Evolutionary conservation across 2,113 vertebrate genomes (phyloP).

Genomic region (Edolisoma coerulescens): DNA sequence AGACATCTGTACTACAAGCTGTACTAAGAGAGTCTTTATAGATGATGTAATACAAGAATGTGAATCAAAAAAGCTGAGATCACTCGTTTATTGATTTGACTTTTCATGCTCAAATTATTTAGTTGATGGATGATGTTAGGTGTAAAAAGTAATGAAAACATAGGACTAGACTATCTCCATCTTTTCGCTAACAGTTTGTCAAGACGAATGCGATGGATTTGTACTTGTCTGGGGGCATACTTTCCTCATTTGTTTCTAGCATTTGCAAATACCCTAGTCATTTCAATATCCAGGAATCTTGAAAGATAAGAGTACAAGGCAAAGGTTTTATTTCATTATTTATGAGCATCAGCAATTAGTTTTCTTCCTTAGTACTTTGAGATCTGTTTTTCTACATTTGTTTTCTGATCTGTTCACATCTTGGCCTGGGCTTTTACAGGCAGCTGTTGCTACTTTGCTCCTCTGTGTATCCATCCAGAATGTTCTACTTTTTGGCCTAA

Average conservation of each 20-base stretch:
- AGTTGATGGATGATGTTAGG: slow-evolving; percentile 34
- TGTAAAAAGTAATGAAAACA: slow-evolving; percentile 23
- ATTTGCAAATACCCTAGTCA: neutral
- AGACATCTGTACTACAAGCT: slow-evolving; percentile 58
- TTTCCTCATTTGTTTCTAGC: neutral
- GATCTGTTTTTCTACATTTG: neutral
- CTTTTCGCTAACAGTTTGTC: neutral
- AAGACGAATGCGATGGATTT: neutral
- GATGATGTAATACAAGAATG: slow-evolving; percentile 74
- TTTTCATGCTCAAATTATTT: slow-evolving; percentile 78
- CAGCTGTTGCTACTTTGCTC: neutral
- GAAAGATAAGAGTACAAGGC: neutral
- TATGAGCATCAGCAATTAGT: neutral
- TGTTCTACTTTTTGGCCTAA: neutral
- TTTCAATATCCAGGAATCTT: neutral
- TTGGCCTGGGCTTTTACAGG: neutral
- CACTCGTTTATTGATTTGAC: slow-evolving; percentile 81
- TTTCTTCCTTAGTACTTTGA: neutral
- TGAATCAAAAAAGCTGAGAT: slow-evolving; percentile 77
- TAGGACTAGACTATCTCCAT: neutral
- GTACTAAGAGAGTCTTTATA: slow-evolving; percentile 55
- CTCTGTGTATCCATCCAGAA: neutral
- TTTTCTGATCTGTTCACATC: neutral
- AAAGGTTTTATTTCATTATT: neutral
- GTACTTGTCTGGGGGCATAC: neutral